phyloP scores from a whole-genome alignment of 2,113 vertebrate species.

The mouse (Mus musculus) region DNA sequence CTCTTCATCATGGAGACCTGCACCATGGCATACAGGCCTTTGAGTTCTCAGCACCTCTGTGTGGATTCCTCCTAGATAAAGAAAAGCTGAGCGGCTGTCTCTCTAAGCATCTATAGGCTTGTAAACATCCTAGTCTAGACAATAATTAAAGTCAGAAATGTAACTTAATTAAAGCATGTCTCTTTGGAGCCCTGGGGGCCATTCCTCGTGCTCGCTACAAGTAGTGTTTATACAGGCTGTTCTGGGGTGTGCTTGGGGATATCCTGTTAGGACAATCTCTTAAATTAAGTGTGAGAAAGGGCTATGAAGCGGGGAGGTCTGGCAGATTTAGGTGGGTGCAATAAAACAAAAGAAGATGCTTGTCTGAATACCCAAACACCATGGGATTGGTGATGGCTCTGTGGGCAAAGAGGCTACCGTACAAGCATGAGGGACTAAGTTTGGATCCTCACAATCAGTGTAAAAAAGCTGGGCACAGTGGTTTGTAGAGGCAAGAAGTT shows the following conservation, averaged over 20 bases:
- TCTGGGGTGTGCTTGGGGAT: background rate
- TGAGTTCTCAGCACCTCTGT: background rate
- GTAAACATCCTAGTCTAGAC: conserved; percentile 74
- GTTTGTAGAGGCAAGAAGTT: background rate
- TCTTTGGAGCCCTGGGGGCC: conserved; percentile 62
- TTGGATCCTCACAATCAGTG: background rate
- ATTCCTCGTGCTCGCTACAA: background rate
- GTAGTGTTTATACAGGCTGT: background rate
- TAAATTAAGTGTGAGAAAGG: background rate
- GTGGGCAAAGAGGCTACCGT: background rate
- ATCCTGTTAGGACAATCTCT: background rate
- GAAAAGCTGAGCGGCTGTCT: conserved; percentile 61
- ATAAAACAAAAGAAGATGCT: background rate
- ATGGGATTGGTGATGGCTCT: background rate
- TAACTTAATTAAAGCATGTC: conserved; percentile 72
- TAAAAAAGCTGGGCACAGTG: background rate
- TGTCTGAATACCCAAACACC: background rate
- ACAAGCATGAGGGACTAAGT: background rate
- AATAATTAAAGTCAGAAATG: conserved; percentile 75
- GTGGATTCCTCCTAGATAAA: conserved; percentile 20
- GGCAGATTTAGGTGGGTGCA: background rate
- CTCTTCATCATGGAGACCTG: background rate
- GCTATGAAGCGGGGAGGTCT: too few species aligned
- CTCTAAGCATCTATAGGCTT: conserved; percentile 35
- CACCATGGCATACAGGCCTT: background rate